Percentiles rank a stretch among this genome's conserved stretches.
Evolutionary conservation across 92 coral and sea anemone genomes (phyloP).

Genomic region (Epizoanthus fatuus): DNA sequence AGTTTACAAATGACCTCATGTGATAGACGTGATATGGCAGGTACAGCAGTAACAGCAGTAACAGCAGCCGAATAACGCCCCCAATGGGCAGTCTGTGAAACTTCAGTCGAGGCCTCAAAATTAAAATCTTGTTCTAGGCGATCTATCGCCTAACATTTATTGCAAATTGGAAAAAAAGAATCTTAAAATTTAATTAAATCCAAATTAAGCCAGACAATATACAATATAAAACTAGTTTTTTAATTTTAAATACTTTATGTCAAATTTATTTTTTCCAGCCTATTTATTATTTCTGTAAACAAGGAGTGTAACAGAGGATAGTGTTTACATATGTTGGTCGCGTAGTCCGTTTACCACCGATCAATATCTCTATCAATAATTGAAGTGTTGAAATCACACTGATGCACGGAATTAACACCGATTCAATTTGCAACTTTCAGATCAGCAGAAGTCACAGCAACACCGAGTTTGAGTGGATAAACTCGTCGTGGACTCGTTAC

Average conservation of each 20-base stretch:
- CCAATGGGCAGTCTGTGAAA: background rate
- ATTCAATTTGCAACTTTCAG: background rate
- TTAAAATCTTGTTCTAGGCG: background rate
- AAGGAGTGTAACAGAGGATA: no score
- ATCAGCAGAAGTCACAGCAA: background rate
- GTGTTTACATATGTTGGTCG: conserved; percentile 9
- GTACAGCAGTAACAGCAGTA: background rate
- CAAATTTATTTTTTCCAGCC: background rate
- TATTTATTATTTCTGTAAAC: conserved; percentile 31
- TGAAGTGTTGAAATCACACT: background rate
- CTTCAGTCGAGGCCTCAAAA: background rate
- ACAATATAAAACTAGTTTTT: background rate
- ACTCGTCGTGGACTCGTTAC: background rate
- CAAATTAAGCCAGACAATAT: background rate
- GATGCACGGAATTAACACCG: conserved; percentile 2
- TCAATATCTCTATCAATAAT: conserved; percentile 14
- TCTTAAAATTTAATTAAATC: background rate
- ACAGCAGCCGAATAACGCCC: background rate
- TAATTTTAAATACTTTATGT: background rate
- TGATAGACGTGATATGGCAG: background rate
- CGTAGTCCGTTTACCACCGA: background rate
- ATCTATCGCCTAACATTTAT: background rate
- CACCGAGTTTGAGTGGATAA: background rate
- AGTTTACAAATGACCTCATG: background rate
- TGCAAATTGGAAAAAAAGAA: background rate